Percentiles rank a stretch among this genome's conserved stretches.
phyloP scores from a whole-genome alignment of 2,888 invertebrate species.

The Beris chalybata region DNA sequence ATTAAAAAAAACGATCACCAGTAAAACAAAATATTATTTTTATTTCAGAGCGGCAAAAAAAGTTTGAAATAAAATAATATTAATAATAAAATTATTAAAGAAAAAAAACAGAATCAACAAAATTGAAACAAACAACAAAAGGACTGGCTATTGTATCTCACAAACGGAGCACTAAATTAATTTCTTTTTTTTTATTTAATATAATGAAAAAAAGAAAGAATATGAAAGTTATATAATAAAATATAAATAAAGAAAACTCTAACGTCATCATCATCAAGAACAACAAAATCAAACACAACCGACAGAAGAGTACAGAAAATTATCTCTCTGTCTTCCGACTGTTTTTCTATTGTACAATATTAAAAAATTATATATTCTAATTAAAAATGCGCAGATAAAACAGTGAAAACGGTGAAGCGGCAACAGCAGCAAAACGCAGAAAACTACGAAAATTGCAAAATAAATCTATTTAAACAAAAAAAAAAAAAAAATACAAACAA shows the following conservation, averaged over 20 bases:
- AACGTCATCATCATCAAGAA: constrained; percentile 1
- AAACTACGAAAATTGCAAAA: constrained; percentile 8
- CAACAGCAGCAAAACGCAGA: not conserved
- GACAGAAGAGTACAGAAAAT: not conserved
- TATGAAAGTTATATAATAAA: not conserved
- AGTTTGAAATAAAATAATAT: constrained; percentile 19
- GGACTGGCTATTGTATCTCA: constrained; percentile 29
- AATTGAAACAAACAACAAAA: constrained; percentile 22
- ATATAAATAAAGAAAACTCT: constrained; percentile 7
- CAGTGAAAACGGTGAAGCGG: constrained; percentile 1
- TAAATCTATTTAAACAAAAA: not conserved
- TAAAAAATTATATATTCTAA: not conserved
- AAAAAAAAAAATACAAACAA: constrained; percentile 8
- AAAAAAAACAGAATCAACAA: constrained; percentile 20
- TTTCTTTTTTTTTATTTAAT: constrained; percentile 22
- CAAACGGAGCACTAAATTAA: constrained; percentile 21
- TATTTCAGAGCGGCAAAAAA: constrained; percentile 19
- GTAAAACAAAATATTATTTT: constrained; percentile 16
- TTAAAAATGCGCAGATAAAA: constrained; percentile 1
- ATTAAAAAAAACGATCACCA: constrained; percentile 21
- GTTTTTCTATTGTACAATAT: constrained; percentile 22
- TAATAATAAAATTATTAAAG: constrained; percentile 16
- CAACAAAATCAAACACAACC: constrained; percentile 2
- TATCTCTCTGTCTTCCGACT: constrained; percentile 7
- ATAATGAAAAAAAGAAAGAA: constrained; percentile 6